phyloP scores from a whole-genome alignment of 2,113 vertebrate species.

The Prionailurus viverrinus region DNA sequence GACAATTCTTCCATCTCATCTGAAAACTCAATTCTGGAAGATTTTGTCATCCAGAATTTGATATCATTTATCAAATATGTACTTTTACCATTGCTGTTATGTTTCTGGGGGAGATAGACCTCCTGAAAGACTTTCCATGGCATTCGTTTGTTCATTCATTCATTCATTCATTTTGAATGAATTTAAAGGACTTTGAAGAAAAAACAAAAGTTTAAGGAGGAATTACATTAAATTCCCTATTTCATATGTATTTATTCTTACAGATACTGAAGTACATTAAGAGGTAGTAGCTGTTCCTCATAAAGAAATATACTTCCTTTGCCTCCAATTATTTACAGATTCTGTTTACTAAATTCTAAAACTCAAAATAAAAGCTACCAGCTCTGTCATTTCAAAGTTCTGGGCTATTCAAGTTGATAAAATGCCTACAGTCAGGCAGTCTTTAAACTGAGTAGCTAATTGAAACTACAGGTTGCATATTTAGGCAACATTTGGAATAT shows the following conservation, averaged over 20 bases:
- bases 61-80: background rate
- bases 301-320: background rate
- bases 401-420: background rate
- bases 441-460: background rate
- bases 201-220: background rate
- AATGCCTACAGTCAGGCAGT: background rate
- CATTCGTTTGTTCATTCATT: background rate
- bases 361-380: background rate
- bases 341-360: background rate
- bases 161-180: background rate
- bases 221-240: background rate
- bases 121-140: background rate
- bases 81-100: background rate
- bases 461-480: background rate
- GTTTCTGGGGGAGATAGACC: background rate
- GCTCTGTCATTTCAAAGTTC: background rate
- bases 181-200: background rate
- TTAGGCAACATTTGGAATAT: conserved; percentile 47
- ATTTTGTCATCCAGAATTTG: background rate
- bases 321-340: background rate
- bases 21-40: background rate
- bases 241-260: background rate
- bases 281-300: background rate
- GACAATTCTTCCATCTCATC: background rate
- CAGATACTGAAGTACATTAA: background rate